Evolutionary conservation across 1,140 invertebrate species (phyloP), one percentile per base, ranked within the genome.

Genomic region (Brachionus asplanchnoidis): DNA sequence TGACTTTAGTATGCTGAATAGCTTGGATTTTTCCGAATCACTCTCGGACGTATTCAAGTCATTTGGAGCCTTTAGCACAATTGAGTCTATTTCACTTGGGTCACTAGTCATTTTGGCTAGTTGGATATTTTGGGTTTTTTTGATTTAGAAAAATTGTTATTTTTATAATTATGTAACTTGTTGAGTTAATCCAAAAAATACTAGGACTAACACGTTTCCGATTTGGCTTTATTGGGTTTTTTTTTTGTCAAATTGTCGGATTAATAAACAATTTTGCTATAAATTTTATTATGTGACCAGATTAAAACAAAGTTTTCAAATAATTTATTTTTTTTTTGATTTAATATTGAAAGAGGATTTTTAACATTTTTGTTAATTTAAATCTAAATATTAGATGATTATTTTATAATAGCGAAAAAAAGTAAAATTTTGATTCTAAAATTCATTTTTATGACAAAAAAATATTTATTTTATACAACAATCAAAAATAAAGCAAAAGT

Each of bases 1-100:
- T 26, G 77, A 56, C 26, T 80, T 80, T 5, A 80, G 44, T 23
- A 65, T 80, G n/a, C 40, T 73, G 68, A 73, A 73, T 42, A 73
- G 20, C 20, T 73, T 73, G 32, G 68, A 42, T 17, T 73, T 73
- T 73, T 73, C 68, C 32, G 40, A 73, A 3, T 73, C 68, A 23
- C 14, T 73, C n/a, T 73, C 68, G 9, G 32, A 42, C 3, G 14
- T 20, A 40, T 32, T 40, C 4, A 40, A 42, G n/a, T 42, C 68
- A 40, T 12, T 73, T 20, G 17, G 7, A n/a, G 53, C 6, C 53
- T 60, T 60, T 60, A 60, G 20, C 1, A 60, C 53, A 3, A 60
- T 20, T 9, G 36, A 73, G 68, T 68, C 66, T 68, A 40, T 73
- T 9, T 73, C 68, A 12, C 14, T 73, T 42, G 20, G 17, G 68